Evolutionary conservation across 2,888 invertebrate species (phyloP).

Genomic region (Myopa tessellatipennis): DNA sequence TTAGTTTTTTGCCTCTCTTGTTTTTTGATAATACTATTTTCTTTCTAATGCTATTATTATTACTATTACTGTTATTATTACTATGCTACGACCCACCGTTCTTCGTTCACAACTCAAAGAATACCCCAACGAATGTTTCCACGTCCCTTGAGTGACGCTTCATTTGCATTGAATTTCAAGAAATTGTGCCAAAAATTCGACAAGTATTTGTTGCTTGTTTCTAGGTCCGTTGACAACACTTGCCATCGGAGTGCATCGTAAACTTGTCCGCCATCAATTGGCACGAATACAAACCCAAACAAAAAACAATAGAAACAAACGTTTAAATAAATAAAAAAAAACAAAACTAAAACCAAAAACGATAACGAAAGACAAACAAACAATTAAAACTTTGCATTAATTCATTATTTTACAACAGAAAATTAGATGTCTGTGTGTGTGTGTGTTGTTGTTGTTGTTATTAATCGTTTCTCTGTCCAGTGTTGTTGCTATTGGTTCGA

Average conservation of each 20-base stretch:
- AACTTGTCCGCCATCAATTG: conserved; percentile 33
- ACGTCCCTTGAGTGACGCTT: conserved; percentile 41
- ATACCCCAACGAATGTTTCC: background rate
- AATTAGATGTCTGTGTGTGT: background rate
- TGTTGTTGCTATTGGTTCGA: conserved; percentile 7
- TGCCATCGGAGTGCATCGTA: conserved; percentile 17
- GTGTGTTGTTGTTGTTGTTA: background rate
- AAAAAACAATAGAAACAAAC: conserved; percentile 11
- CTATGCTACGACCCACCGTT: too few relatives aligned
- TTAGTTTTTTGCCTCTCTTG: background rate
- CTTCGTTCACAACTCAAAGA: background rate
- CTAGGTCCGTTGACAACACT: conserved; percentile 28
- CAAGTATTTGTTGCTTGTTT: conserved; percentile 36
- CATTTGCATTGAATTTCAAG: conserved; percentile 48
- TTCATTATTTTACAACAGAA: background rate
- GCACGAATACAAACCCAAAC: background rate
- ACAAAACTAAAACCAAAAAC: background rate
- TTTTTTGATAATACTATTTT: background rate
- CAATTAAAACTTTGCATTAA: conserved; percentile 17
- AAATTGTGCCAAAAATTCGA: conserved; percentile 48
- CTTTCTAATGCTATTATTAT: background rate
- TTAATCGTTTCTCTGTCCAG: too few relatives aligned
- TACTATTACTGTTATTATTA: too few relatives aligned
- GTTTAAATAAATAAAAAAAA: background rate
- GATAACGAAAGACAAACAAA: background rate